Conservation (phyloP, 2,113 vertebrate genomes). For the Hypanus sabinus region DNA sequence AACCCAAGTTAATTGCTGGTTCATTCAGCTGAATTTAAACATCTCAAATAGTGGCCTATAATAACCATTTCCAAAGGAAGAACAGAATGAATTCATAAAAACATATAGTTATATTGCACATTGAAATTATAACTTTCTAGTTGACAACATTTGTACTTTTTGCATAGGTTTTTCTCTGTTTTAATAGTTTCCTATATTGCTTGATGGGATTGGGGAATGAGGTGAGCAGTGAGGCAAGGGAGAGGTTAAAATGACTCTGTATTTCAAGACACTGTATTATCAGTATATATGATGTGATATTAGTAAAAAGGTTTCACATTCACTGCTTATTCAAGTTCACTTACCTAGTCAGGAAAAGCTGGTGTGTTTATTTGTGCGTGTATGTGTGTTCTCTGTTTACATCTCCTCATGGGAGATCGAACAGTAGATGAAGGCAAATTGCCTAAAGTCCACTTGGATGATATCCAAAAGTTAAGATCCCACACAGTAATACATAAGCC, state of each 20-base stretch:
- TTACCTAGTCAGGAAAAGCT: not conserved
- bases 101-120: not conserved
- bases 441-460: conserved; percentile 17
- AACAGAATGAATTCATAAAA: not conserved
- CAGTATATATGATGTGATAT: too few species aligned
- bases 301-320: not conserved
- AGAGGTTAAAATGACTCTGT: not conserved
- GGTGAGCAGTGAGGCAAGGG: not conserved
- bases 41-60: not conserved
- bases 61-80: not conserved
- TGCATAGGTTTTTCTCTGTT: not conserved
- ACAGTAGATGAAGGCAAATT: conserved; percentile 23
- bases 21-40: not conserved
- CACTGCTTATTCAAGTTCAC: not conserved
- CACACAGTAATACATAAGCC: conserved; percentile 20
- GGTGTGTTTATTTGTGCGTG: not conserved
- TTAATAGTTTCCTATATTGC: not conserved
- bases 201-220: not conserved
- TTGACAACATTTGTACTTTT: not conserved
- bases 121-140: not conserved
- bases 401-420: not conserved
- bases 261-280: not conserved
- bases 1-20: not conserved
- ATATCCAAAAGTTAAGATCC: conserved; percentile 22
- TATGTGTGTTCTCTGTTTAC: not conserved